phyloP scores from a whole-genome alignment of 2,113 vertebrate species.

The Lampris megalopsis region DNA sequence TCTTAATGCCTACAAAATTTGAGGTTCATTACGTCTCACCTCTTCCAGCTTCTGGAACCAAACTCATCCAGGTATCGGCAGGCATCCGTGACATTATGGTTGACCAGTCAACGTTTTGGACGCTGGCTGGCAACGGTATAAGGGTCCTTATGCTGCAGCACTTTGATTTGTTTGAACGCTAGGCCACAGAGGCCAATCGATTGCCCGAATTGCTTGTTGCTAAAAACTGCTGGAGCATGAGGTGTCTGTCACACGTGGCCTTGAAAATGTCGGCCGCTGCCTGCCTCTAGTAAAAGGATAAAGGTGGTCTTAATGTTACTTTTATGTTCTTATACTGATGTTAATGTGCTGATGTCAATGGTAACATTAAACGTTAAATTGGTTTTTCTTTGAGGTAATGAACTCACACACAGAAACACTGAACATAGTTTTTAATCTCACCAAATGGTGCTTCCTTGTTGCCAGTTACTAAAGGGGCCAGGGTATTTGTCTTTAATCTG shows the following conservation, averaged over 20 bases:
- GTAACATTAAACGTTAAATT: too few species aligned
- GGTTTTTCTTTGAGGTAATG: too few species aligned
- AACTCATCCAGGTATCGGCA: not conserved
- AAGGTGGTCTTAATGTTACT: constrained; percentile 9
- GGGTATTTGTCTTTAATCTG: too few species aligned
- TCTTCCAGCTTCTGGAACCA: not conserved
- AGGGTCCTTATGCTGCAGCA: constrained; percentile 31
- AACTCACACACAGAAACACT: too few species aligned
- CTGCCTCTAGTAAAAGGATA: constrained; percentile 51
- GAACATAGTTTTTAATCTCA: too few species aligned
- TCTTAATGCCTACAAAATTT: too few species aligned
- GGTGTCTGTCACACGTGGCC: constrained; percentile 39
- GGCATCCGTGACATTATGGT: constrained; percentile 29
- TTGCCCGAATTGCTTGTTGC: constrained; percentile 63
- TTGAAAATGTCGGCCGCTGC: constrained; percentile 65
- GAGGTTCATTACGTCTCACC: too few species aligned
- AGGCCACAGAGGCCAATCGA: constrained; percentile 61
- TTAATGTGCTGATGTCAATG: too few species aligned
- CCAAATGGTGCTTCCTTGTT: too few species aligned
- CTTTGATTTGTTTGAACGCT: constrained; percentile 65
- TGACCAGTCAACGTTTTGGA: constrained; percentile 27
- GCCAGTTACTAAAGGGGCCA: too few species aligned
- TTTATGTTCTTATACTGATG: too few species aligned
- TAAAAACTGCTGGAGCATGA: constrained; percentile 57
- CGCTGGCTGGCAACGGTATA: constrained; percentile 10